phyloP scores from a whole-genome alignment of 2,797 vertebrate species.

The Sebastes itinus region DNA sequence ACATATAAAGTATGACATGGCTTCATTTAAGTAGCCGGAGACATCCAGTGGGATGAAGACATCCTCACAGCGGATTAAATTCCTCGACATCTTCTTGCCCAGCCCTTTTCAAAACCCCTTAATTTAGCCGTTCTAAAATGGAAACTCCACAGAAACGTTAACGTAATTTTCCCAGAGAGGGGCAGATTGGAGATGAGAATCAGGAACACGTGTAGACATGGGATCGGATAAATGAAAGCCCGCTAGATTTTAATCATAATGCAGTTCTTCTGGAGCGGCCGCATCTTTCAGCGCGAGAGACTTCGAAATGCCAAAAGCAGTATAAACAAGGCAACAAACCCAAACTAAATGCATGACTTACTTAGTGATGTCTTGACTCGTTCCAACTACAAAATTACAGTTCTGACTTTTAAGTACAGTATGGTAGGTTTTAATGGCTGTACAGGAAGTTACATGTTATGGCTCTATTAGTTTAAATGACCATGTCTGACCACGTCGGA shows the following conservation, averaged over 20 bases:
- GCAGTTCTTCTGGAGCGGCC: constrained; percentile 49
- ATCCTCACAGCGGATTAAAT: constrained; percentile 43
- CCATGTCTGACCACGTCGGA: constrained; percentile 15
- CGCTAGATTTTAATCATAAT: constrained; percentile 65
- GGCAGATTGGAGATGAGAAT: constrained; percentile 62
- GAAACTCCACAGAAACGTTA: constrained; percentile 70
- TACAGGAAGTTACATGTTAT: constrained; percentile 29
- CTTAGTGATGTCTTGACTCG: constrained; percentile 20
- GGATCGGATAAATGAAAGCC: constrained; percentile 62
- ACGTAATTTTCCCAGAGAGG: constrained; percentile 69
- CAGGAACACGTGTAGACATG: constrained; percentile 65
- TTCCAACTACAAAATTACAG: constrained; percentile 44
- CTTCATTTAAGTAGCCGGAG: constrained; percentile 41
- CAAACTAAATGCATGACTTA: constrained; percentile 35
- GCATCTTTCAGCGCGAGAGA: constrained; percentile 31
- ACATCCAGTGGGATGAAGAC: constrained; percentile 52
- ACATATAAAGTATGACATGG: constrained; percentile 47
- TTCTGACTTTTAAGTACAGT: constrained; percentile 28
- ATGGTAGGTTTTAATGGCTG: constrained; percentile 13
- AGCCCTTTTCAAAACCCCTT: constrained; percentile 50
- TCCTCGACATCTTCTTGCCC: constrained; percentile 49
- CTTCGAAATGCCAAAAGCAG: constrained; percentile 6
- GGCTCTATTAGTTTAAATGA: constrained; percentile 31
- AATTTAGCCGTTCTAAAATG: constrained; percentile 69
- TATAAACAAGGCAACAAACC: constrained; percentile 48